Base-by-base conservation (phyloP, 2,113 vertebrate species). In the Calidris pugnax region DNA sequence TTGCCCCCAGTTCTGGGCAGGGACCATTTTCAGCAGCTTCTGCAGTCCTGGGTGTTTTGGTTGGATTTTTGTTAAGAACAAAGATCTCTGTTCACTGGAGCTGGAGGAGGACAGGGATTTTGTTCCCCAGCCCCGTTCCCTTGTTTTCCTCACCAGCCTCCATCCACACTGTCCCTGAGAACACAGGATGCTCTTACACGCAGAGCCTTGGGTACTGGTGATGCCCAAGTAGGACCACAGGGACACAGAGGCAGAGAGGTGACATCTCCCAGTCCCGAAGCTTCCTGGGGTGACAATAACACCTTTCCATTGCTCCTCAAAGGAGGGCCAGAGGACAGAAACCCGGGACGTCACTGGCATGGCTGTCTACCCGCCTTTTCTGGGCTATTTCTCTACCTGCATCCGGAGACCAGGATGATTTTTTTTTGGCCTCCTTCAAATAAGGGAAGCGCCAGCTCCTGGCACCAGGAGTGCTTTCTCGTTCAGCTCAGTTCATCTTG, bases 171-270 rank as follows among this genome's bases (percentile, higher is more conserved):
- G 11, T 26, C 21, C 50, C 66, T 33, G 33, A 60, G 53, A 14
- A 10, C 0, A 0, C 1, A 0, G 3, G 9, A 21, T 66, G 35
- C 35, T 56, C 14, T 5, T 23, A 35, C 21, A 9, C 3, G 4
- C 71, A 76, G 66, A 50, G 2, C 30, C 37, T 35, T 27, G 28
- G 47, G 66, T 30, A 41, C 28, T 73, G n/a, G 28, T 1, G 3
- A 24, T 14, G 14, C 50, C 33, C 1, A 4, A 57, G 26, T 71
- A 85, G 59, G 39, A 75, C 35, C 2, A 1, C 62, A 72, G 35
- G 55, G 73, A 27, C 20, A 10, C 27, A 41, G 35, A 26, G 37
- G 45, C 35, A 80, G 37, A 28, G n/a, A 80, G 57, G 47, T 50
- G 73, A 62, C 56, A 57, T 37, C 23, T 23, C 12, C 9, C 55